These are phyloP conservation scores for Archivesica marissinica DNA, from an alignment of 1,140 invertebrate genomes.

Conservation along the genomic window DNA sequence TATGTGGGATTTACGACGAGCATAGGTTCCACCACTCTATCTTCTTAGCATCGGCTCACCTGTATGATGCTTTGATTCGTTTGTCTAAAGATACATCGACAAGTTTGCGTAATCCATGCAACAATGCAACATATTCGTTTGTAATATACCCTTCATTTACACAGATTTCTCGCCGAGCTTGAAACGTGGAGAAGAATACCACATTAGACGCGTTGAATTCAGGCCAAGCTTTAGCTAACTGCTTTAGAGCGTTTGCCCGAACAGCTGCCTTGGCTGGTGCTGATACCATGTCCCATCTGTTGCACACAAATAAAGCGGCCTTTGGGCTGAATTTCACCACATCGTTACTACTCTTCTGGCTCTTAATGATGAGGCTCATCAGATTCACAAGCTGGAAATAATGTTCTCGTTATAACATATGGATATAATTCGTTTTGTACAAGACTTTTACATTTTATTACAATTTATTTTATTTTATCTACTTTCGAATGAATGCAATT, in stretches of 20 bases:
- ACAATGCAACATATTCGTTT: constrained; percentile 60
- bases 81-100: constrained; percentile 60
- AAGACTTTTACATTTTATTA: no score
- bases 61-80: constrained; percentile 67
- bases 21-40: no score
- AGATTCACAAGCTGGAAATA: constrained; percentile 47
- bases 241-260: constrained; percentile 61
- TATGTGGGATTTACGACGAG: no score
- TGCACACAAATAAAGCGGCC: constrained; percentile 75
- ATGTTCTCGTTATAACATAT: not conserved
- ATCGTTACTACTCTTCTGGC: constrained; percentile 39
- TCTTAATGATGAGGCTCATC: constrained; percentile 59
- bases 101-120: constrained; percentile 66
- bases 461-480: not conserved
- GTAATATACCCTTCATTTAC: constrained; percentile 65
- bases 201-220: constrained; percentile 61
- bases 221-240: constrained; percentile 71
- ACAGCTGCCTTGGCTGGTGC: constrained; percentile 61
- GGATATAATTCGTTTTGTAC: no score
- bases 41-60: no score
- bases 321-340: constrained; percentile 66
- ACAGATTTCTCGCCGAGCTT: constrained; percentile 56
- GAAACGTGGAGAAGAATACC: constrained; percentile 68
- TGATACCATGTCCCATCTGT: constrained; percentile 73
- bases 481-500: not conserved